Base-by-base conservation (phyloP, 1,140 invertebrate species). In the Drosophila lowei region DNA sequence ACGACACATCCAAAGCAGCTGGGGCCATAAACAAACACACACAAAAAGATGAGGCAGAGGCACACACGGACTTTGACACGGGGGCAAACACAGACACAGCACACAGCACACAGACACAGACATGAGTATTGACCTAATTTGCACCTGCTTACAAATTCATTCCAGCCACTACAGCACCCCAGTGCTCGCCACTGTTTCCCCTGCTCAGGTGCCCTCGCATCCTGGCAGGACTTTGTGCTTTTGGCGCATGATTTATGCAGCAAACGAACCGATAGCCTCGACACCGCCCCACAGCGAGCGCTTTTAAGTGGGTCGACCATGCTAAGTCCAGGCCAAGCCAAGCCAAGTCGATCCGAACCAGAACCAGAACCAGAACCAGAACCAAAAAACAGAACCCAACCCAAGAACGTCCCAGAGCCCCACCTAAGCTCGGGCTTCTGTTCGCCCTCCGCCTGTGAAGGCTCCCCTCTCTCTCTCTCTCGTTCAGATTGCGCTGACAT, bases 141-240 rank as follows among this genome's bases (percentile, higher is more conserved):
- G 83, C 77, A 85, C 68, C 81, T 85, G 81, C 81, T 85, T 85
- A 85, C 77, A 86, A 85, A 86, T 86, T 85, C 81, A 85, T 86
- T 86, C 60, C 67, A 67, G 67, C 50, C 58, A 54, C 63, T 70
- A 42, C 54, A 38, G 42, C 38, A 50, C 16, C 62, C 44, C 64
- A 48, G 54, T 13, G 53, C 66, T 63, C 43, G 54, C 61, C 9
- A 21, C 11, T 23, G 8, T 9, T 18, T 42, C n/a, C 47, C 16
- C 16, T 16, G n/a, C 16, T 15, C 34, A 49, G 34, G 34, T 49
- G 23, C 53, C 54, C 60, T 56, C 16, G 50, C 58, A 58, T 64
- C 52, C 71, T 56, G 56, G 61, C 72, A 80, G 77, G 60, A 74
- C 80, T 85, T 81, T 85, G 77, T 84, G 67, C 79, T 77, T 86